Percentiles rank a stretch among this genome's conserved stretches.
These are phyloP conservation scores for Lagenorhynchus albirostris DNA, from an alignment of 2,113 vertebrate genomes.

Conservation along the genomic window DNA sequence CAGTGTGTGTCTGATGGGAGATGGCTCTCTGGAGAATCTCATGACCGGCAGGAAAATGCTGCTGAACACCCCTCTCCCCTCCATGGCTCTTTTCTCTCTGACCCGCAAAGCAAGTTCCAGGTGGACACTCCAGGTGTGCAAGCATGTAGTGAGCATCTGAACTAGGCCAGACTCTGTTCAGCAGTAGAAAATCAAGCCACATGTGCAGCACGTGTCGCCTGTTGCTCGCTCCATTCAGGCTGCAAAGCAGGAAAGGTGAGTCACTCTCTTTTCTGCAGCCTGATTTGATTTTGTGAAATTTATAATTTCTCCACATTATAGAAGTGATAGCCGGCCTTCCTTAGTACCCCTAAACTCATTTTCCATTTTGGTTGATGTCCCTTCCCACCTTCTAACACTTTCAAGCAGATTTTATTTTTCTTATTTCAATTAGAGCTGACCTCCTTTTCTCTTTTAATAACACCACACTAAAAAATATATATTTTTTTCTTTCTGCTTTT, in stretches of 20 bases:
- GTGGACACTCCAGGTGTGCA: not conserved
- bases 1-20: fast-evolving
- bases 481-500: not conserved
- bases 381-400: not conserved
- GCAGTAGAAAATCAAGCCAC: not conserved
- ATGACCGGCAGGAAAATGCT: not conserved
- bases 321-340: not conserved
- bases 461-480: not conserved
- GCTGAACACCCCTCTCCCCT: too few relatives aligned
- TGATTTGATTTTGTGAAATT: not conserved
- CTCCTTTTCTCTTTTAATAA: not conserved
- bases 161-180: not conserved
- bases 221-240: not conserved
- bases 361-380: not conserved
- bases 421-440: not conserved
- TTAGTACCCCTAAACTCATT: not conserved
- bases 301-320: not conserved
- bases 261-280: not conserved
- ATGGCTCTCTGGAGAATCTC: not conserved
- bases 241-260: not conserved
- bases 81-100: not conserved
- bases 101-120: not conserved
- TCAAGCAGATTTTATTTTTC: not conserved
- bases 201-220: fast-evolving
- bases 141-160: not conserved